These are phyloP conservation scores for Diadophis punctatus DNA, from an alignment of 2,113 vertebrate species.

Conservation along the genomic window DNA sequence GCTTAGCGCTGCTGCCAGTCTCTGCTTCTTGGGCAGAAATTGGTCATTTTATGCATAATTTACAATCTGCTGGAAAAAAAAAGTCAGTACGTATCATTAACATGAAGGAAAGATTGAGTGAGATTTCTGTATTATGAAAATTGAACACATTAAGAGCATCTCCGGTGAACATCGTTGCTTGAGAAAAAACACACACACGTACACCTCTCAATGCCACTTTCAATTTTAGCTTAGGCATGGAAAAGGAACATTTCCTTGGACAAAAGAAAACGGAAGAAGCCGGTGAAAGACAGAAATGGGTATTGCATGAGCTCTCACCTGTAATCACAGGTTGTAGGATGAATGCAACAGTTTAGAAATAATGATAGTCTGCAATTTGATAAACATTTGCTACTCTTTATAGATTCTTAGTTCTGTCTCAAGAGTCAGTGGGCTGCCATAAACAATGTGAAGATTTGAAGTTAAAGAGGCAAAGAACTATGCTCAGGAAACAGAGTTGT, in stretches of 20 bases:
- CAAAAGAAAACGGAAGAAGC: not conserved
- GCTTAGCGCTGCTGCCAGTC: not conserved
- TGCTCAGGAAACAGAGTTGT: not conserved
- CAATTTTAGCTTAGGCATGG: not conserved
- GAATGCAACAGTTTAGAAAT: not conserved
- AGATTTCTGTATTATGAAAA: constrained; percentile 8
- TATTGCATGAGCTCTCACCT: not conserved
- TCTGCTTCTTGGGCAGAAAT: not conserved
- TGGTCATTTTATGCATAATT: constrained; percentile 56
- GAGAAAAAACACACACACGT: not conserved
- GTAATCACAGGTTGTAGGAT: too few relatives aligned
- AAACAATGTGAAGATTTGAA: not conserved
- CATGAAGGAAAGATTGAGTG: constrained; percentile 7
- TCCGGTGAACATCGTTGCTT: not conserved
- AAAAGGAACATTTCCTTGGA: not conserved
- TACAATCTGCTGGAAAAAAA: constrained; percentile 32
- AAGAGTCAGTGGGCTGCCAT: not conserved
- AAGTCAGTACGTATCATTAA: constrained; percentile 41
- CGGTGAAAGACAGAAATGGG: not conserved
- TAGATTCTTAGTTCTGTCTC: not conserved
- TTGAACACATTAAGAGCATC: not conserved
- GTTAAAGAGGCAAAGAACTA: not conserved
- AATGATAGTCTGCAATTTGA: not conserved
- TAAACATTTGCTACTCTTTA: not conserved
- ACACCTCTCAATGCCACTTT: not conserved